Percentiles rank a stretch among this genome's conserved stretches.
phyloP scores from a whole-genome alignment of 2,888 invertebrate species.

The Drosophila parthenogenetica region DNA sequence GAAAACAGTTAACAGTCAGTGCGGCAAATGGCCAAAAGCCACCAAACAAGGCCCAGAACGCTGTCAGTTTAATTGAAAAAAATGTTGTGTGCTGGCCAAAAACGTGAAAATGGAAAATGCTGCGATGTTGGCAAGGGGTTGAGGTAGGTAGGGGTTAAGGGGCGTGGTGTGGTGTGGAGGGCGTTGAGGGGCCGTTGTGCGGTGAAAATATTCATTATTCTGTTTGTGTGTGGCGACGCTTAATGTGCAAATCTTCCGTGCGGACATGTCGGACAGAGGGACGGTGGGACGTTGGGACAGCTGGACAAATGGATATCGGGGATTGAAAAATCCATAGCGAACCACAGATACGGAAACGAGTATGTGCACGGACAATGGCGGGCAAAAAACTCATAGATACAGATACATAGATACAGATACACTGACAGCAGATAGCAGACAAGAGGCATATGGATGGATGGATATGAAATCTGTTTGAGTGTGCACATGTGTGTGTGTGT shows the following conservation, averaged over 20 bases:
- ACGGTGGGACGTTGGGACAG: conserved; percentile 69
- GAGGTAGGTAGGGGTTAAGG: no score
- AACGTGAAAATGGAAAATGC: conserved; percentile 42
- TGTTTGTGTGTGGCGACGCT: conserved; percentile 77
- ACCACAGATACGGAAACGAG: conserved; percentile 72
- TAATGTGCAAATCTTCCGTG: conserved; percentile 83
- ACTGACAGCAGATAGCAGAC: conserved; percentile 24
- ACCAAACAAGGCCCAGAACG: conserved; percentile 61
- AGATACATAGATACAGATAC: conserved; percentile 25
- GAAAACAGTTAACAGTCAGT: conserved; percentile 21
- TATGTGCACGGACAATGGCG: conserved; percentile 43
- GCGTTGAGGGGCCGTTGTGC: conserved; percentile 10
- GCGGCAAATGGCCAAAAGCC: conserved; percentile 46
- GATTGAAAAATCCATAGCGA: conserved; percentile 83
- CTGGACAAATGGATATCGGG: conserved; percentile 81
- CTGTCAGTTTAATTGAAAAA: conserved; percentile 79
- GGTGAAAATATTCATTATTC: conserved; percentile 82
- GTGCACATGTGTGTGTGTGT: conserved; percentile 17
- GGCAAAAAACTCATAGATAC: conserved; percentile 57
- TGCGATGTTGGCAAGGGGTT: conserved; percentile 13
- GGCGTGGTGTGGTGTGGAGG: not conserved
- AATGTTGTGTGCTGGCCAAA: conserved; percentile 44
- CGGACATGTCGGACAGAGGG: conserved; percentile 74
- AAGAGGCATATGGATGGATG: conserved; percentile 47
- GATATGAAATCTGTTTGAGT: conserved; percentile 33